Conservation (phyloP, 2,797 vertebrate species). For the Tokudaia muenninki region DNA sequence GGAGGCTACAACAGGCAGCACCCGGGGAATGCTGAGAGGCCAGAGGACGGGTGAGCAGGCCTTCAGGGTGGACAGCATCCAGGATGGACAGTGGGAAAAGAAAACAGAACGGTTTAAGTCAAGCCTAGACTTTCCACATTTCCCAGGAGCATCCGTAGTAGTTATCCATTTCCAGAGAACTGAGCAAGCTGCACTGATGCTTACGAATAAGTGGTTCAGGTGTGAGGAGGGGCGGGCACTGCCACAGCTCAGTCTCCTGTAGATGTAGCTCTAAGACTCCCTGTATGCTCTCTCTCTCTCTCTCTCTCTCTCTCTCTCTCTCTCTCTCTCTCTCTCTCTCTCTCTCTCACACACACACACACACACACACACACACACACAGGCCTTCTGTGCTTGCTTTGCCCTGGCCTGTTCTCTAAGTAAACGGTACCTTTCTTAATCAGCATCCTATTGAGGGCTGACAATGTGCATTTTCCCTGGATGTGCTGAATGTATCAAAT, state of each 20-base stretch:
- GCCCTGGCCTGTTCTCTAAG: conserved; percentile 73
- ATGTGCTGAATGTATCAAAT: neutral
- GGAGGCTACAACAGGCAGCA: neutral
- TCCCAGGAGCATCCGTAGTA: neutral
- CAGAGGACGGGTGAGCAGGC: neutral
- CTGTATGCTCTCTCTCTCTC: too few species aligned
- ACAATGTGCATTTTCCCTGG: conserved; percentile 35
- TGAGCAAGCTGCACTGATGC: neutral
- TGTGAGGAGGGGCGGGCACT: neutral
- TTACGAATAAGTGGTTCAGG: neutral
- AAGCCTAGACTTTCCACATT: neutral
- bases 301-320: too few species aligned
- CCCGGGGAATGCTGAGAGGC: neutral
- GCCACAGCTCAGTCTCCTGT: neutral
- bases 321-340: too few species aligned
- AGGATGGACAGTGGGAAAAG: neutral
- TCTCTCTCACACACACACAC: neutral
- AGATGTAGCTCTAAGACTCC: neutral
- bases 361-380: neutral
- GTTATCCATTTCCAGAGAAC: neutral
- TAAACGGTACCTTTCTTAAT: conserved; percentile 71
- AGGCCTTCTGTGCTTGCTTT: conserved; percentile 69
- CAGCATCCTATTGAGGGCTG: conserved; percentile 69
- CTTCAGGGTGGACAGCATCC: neutral
- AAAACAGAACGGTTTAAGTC: neutral